Evolutionary conservation across 2,113 vertebrate species (phyloP).

Genomic region (Rallus limicola): DNA sequence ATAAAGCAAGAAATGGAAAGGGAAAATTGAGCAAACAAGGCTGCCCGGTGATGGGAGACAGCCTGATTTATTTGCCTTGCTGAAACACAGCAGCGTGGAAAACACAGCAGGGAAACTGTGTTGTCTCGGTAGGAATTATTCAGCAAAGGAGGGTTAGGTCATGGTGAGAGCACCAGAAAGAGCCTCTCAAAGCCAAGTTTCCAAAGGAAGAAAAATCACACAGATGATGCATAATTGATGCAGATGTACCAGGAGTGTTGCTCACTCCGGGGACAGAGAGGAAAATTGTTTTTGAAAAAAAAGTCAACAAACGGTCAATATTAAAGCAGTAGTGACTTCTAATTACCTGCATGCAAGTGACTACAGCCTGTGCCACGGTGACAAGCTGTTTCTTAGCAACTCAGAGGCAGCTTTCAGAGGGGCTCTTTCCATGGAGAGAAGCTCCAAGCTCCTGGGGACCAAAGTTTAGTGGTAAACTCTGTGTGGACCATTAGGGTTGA

Average conservation of each 20-base stretch:
- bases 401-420: not conserved
- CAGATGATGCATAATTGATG: not conserved
- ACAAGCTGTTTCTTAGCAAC: conserved; percentile 63
- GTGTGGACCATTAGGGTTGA: not conserved
- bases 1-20: conserved; percentile 37
- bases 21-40: conserved; percentile 56
- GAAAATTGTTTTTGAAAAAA: not conserved
- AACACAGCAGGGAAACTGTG: conserved; percentile 22
- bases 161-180: conserved; percentile 31
- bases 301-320: conserved; percentile 26
- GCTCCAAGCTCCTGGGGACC: not conserved
- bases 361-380: not conserved
- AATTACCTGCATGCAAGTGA: conserved; percentile 44
- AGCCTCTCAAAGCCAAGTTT: conserved; percentile 17
- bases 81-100: conserved; percentile 5
- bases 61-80: conserved; percentile 51
- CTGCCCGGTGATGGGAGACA: conserved; percentile 22
- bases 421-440: not conserved
- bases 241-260: not conserved
- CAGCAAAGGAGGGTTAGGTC: conserved; percentile 47
- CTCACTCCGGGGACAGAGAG: not conserved
- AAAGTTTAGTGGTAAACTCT: not conserved
- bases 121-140: conserved; percentile 51
- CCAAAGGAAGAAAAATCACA: conserved; percentile 12
- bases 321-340: conserved; percentile 16